A percentile compares a stretch with the other conserved stretches of the same genome.
These are phyloP conservation scores for Cygnus atratus DNA, from an alignment of 2,113 vertebrate species.

Conservation along the genomic window DNA sequence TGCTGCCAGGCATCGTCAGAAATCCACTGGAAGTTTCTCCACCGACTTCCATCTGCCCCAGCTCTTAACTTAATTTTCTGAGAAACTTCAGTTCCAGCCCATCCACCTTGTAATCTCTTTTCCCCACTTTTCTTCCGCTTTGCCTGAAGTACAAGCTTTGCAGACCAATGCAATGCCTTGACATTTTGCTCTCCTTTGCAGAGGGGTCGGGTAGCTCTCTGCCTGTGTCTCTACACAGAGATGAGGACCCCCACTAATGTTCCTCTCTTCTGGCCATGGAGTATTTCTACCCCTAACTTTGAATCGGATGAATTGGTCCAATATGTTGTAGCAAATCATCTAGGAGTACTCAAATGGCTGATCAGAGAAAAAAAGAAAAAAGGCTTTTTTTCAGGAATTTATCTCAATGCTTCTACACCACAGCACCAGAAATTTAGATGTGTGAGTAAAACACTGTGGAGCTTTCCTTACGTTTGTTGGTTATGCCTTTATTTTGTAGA, in stretches of 20 bases:
- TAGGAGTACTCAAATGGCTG: neutral
- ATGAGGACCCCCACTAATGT: fast-evolving
- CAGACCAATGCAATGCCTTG: fast-evolving
- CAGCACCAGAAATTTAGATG: neutral
- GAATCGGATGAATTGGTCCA: neutral
- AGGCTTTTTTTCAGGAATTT: neutral
- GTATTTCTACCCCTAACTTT: neutral
- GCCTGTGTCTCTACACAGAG: fast-evolving
- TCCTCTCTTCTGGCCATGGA: neutral
- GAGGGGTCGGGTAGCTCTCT: neutral
- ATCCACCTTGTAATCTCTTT: neutral
- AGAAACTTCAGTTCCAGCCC: neutral
- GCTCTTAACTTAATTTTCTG: conserved; percentile 18
- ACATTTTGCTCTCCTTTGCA: neutral
- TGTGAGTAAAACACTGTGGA: neutral
- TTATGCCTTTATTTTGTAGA: neutral
- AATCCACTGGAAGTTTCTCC: neutral
- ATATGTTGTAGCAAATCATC: neutral
- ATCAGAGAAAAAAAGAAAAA: neutral
- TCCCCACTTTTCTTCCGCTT: neutral
- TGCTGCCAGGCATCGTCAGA: neutral
- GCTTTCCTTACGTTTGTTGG: neutral
- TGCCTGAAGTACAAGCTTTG: neutral
- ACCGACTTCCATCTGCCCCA: neutral
- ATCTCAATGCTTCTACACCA: neutral